A percentile compares a stretch with the other conserved stretches of the same genome.
phyloP scores from a whole-genome alignment of 2,113 vertebrate genomes.

The Plecturocebus donacophilus region DNA sequence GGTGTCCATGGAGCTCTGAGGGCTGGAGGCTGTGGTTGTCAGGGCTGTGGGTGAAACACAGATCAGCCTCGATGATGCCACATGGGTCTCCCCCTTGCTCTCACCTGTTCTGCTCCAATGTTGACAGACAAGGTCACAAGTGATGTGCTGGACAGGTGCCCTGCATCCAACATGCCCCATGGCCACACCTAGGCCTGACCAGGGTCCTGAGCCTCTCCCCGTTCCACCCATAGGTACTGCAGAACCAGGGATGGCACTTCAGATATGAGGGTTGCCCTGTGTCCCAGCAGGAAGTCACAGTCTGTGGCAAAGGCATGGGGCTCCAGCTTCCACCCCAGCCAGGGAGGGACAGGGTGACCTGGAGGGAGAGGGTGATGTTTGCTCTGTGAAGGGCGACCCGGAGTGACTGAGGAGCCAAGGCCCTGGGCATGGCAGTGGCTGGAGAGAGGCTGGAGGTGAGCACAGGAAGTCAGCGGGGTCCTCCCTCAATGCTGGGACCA shows the following conservation, averaged over 20 bases:
- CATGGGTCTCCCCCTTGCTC: not conserved
- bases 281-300: no score
- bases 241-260: no score
- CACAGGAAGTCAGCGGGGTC: no score
- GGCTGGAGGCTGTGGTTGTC: not conserved
- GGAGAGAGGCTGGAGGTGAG: not conserved
- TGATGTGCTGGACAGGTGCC: not conserved
- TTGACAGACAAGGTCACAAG: not conserved
- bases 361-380: not conserved
- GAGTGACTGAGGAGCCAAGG: no score
- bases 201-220: no score
- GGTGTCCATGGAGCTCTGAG: rapidly evolving
- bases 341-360: not conserved
- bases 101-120: not conserved
- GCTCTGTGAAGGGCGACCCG: not conserved
- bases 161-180: no score
- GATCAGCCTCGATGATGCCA: rapidly evolving
- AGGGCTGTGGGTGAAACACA: not conserved
- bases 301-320: not conserved
- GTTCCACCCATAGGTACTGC: not conserved
- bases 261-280: not conserved
- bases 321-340: not conserved
- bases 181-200: not conserved
- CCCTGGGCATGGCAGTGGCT: rapidly evolving
- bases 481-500: rapidly evolving